Conservation (phyloP, 2,113 vertebrate species). For the Oryzias woworae region DNA sequence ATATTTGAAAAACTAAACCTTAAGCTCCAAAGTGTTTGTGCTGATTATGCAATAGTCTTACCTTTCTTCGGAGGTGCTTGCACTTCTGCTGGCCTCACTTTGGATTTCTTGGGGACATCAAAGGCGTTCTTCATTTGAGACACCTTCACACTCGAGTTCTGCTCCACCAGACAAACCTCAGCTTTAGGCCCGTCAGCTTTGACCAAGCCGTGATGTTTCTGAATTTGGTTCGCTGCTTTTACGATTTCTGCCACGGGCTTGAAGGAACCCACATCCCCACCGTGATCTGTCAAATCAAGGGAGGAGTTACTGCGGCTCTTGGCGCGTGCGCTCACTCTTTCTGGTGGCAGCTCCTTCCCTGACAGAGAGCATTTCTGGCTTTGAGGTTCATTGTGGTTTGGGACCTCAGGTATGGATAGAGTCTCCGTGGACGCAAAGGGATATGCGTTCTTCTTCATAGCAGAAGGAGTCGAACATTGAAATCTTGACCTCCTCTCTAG, state of each 20-base stretch:
- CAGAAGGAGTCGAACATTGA: conserved; percentile 62
- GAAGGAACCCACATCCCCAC: conserved; percentile 45
- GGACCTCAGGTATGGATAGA: conserved; percentile 14
- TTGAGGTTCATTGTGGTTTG: conserved; percentile 20
- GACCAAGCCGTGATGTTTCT: conserved; percentile 38
- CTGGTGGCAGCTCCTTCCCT: conserved; percentile 14
- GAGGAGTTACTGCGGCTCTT: background rate
- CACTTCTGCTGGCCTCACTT: conserved; percentile 57
- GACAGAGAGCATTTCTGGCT: conserved; percentile 24
- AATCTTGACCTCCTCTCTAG: conserved; percentile 56
- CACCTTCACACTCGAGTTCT: conserved; percentile 63
- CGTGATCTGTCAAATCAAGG: background rate
- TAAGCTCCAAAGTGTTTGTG: background rate
- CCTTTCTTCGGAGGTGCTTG: conserved; percentile 73
- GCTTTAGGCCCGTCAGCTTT: conserved; percentile 45
- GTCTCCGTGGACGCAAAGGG: conserved; percentile 30
- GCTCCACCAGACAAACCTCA: conserved; percentile 38
- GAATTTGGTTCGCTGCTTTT: conserved; percentile 66
- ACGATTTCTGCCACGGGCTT: conserved; percentile 71
- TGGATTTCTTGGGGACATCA: conserved; percentile 69
- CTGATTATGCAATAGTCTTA: conserved; percentile 22
- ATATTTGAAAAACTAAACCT: background rate
- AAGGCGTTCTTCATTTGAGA: conserved; percentile 74
- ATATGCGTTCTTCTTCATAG: conserved; percentile 42
- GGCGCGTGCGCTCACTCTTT: conserved; percentile 7